Evolutionary conservation across 2,797 vertebrate genomes (phyloP).

Genomic region (Falco novaeseelandiae): DNA sequence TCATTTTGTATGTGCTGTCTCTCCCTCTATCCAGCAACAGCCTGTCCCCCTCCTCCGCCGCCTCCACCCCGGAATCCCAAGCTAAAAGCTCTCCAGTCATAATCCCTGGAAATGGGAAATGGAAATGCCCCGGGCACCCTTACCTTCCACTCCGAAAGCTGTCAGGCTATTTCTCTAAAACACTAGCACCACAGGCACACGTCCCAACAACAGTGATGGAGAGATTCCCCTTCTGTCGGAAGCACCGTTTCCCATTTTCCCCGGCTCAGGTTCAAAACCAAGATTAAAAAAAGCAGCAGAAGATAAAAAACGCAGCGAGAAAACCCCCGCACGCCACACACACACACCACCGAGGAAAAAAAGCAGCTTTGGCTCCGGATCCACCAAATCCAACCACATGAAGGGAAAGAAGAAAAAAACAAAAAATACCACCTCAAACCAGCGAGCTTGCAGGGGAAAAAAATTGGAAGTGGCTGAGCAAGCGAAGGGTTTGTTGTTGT

Average conservation of each 20-base stretch:
- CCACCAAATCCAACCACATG: slow-evolving; percentile 69
- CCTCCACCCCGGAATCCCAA: slow-evolving; percentile 41
- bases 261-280: slow-evolving; percentile 86
- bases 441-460: slow-evolving; percentile 22
- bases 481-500: slow-evolving; percentile 6
- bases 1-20: slow-evolving; percentile 5
- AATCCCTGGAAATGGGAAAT: slow-evolving; percentile 59
- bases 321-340: slow-evolving; percentile 35
- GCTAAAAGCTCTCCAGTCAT: slow-evolving; percentile 7
- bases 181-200: slow-evolving; percentile 88
- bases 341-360: slow-evolving; percentile 23
- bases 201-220: slow-evolving; percentile 80
- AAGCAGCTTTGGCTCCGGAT: slow-evolving; percentile 55
- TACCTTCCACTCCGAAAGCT: slow-evolving; percentile 99
- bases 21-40: slow-evolving; percentile 55
- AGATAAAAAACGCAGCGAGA: slow-evolving; percentile 34
- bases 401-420: slow-evolving; percentile 9
- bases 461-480: slow-evolving; percentile 58
- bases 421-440: slow-evolving; percentile 6
- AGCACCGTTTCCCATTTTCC: slow-evolving; percentile 91
- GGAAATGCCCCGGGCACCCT: slow-evolving; percentile 68
- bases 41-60: slow-evolving; percentile 49
- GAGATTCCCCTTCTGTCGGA: slow-evolving; percentile 84
- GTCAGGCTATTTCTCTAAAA: slow-evolving; percentile 94
- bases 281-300: slow-evolving; percentile 79